These are phyloP conservation scores for Pangasius krempfi DNA, from an alignment of 2,797 vertebrate species.

Conservation along the genomic window DNA sequence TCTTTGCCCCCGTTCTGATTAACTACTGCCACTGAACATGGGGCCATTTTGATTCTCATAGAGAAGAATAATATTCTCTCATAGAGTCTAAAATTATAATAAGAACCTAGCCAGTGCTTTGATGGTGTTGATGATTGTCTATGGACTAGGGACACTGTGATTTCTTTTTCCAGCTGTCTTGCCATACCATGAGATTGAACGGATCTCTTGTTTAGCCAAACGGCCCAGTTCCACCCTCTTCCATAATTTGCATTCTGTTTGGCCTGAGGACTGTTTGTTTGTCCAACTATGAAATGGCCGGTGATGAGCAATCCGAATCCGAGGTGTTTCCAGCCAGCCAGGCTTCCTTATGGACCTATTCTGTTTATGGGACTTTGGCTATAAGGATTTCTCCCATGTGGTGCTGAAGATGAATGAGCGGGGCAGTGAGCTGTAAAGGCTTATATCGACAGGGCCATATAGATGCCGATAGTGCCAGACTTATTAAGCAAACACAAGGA, in stretches of 20 bases:
- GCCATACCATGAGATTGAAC: neutral
- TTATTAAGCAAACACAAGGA: conserved; percentile 69
- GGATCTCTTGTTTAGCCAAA: conserved; percentile 10
- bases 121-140: neutral
- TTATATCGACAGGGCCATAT: conserved; percentile 66
- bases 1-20: neutral
- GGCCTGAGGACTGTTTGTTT: conserved; percentile 11
- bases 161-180: neutral
- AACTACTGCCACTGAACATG: neutral
- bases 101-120: neutral
- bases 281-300: conserved; percentile 24
- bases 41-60: neutral
- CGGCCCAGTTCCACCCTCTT: neutral
- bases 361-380: conserved; percentile 24
- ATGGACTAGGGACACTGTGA: too few species aligned
- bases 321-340: neutral
- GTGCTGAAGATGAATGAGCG: conserved; percentile 60
- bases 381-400: conserved; percentile 49
- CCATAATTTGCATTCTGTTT: conserved; percentile 25
- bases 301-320: conserved; percentile 21
- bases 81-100: neutral
- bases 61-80: neutral
- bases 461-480: conserved; percentile 68
- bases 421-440: conserved; percentile 66
- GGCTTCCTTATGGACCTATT: conserved; percentile 32